Base-by-base conservation (phyloP, 2,888 invertebrate genomes). In the Drosophila rellima region DNA sequence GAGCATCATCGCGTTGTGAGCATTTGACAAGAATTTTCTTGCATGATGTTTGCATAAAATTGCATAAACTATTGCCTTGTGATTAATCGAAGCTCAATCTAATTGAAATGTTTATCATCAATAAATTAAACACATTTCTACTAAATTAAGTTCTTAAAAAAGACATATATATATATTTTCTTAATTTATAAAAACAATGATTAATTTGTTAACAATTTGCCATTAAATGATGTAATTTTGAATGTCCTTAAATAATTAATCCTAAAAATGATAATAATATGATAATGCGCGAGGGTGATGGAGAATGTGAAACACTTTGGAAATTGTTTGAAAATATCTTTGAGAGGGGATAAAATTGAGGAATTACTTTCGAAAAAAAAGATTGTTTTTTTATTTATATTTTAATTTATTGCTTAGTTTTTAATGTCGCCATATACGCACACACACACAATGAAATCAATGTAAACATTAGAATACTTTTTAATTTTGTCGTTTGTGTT, bases 311-410 rank as follows among this genome's bases (percentile, higher is more conserved):
- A 70, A 81, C 64, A 64, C 57, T 62, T 48, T 39, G 74, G 26
- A 57, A 62, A 56, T 44, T 54, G 54, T 78, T 75, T 80, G 78
- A 80, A 74, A 82, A 74, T 70, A 81, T 77, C 80, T 89, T 90
- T 90, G 90, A 92, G 92, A 92, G 91, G 92, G 91, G 92, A 91
- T 88, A 79, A 35, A 50, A 23, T 47, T 55, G 62, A 35, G 62
- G 33, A 56, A 56, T n/a, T 20, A 39, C 44, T 54, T 52, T 52
- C 55, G 35, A 20, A 45, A 31, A 20, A n/a, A 45, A 29, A 31
- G 0, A 29, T 39, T 55, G 48, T 39, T 31, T 37, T 29, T 79
- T 82, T 56, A 69, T 77, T 74, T 73, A 50, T 75, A 51, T 70
- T 56, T 40, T 23, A 55, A 57, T 60, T 69, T 79, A 60, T 60